Conservation (phyloP, 1,140 invertebrate species). For the Sarcophaga peregrina region DNA sequence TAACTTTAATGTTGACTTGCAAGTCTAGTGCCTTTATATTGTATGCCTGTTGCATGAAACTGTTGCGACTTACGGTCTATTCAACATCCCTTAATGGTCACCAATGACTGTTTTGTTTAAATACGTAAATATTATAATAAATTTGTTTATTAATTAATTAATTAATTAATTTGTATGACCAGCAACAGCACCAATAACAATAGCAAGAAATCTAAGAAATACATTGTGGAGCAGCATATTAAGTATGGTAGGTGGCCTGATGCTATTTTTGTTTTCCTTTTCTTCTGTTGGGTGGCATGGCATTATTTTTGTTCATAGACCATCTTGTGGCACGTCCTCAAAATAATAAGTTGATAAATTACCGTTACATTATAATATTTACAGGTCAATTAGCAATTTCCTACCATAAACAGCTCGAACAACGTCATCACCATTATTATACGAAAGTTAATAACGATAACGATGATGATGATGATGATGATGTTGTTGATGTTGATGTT, state of each 20-base stretch:
- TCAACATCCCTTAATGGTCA: too few relatives aligned
- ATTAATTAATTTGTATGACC: constrained; percentile 31
- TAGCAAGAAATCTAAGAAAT: neutral
- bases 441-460: too few relatives aligned
- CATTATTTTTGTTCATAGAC: neutral
- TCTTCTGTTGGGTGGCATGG: neutral
- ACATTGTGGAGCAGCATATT: neutral
- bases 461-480: too few relatives aligned
- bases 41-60: too few relatives aligned
- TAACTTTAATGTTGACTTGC: too few relatives aligned
- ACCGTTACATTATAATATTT: constrained; percentile 38
- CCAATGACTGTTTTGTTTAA: neutral
- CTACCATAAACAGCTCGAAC: neutral
- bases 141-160: constrained; percentile 37
- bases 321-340: constrained; percentile 3
- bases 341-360: constrained; percentile 37
- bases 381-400: constrained; percentile 31
- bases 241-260: too few relatives aligned
- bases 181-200: neutral
- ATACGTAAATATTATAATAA: constrained; percentile 31
- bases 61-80: too few relatives aligned
- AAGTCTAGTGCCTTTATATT: too few relatives aligned
- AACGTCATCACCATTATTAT: neutral
- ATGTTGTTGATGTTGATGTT: too few relatives aligned
- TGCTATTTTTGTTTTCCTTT: too few relatives aligned